phyloP scores from a whole-genome alignment of 2,797 vertebrate species.

The Lates japonicus region DNA sequence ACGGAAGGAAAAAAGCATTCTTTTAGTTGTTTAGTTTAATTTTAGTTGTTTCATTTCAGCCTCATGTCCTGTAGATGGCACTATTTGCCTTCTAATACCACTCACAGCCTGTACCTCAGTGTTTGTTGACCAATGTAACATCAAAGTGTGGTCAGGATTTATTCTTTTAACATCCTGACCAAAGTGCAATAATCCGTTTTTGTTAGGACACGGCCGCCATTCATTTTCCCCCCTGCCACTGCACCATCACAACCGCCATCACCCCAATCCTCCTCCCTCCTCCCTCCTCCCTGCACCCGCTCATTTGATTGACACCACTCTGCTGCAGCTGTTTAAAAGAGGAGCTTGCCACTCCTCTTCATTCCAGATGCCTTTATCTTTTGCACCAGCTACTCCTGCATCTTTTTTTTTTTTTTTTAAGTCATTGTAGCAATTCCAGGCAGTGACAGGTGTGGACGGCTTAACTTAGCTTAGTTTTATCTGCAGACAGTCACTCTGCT shows the following conservation, averaged over 20 bases:
- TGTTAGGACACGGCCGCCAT: background rate
- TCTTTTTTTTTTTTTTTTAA: background rate
- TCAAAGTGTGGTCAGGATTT: background rate
- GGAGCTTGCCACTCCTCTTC: background rate
- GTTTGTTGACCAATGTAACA: background rate
- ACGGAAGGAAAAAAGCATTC: too few relatives aligned
- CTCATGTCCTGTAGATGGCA: slow-evolving; percentile 46
- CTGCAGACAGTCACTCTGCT: slow-evolving; percentile 13
- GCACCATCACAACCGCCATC: background rate
- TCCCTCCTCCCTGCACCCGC: background rate
- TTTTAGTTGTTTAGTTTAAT: too few relatives aligned
- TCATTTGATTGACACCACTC: slow-evolving; percentile 10
- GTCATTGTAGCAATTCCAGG: background rate
- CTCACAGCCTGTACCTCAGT: background rate
- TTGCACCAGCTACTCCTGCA: slow-evolving; percentile 6
- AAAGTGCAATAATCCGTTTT: background rate
- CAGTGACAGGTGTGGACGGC: slow-evolving; percentile 7
- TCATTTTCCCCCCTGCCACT: background rate
- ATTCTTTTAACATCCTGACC: background rate
- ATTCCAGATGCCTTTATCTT: background rate
- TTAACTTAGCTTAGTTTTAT: slow-evolving; percentile 21
- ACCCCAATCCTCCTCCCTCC: background rate
- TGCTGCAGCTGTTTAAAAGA: slow-evolving; percentile 11
- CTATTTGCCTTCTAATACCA: background rate
- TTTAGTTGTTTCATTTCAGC: background rate